Conservation (phyloP, 2,888 invertebrate species). For the Drosophila tripunctata region DNA sequence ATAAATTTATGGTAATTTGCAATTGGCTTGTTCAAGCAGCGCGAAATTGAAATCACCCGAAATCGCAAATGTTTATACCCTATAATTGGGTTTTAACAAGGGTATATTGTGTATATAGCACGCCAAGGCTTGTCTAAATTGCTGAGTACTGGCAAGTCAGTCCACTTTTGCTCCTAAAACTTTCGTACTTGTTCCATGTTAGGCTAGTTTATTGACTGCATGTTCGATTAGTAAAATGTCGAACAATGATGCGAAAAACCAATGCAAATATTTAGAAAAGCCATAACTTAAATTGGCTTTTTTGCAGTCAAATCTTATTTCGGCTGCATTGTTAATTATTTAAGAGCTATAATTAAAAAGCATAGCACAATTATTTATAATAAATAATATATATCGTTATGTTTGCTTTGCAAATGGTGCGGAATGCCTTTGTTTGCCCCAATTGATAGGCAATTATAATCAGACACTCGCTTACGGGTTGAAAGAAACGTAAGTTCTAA, state of each 20-base stretch:
- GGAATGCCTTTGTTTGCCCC: background rate
- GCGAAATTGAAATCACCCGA: constrained; percentile 39
- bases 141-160: background rate
- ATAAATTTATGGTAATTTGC: constrained; percentile 53
- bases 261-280: constrained; percentile 27
- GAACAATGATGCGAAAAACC: constrained; percentile 36
- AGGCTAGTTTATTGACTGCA: background rate
- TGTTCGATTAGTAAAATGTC: constrained; percentile 10
- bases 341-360: constrained; percentile 1
- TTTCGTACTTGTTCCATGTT: background rate
- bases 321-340: constrained; percentile 9
- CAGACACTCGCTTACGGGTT: too few relatives aligned
- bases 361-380: too few relatives aligned
- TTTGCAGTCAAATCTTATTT: background rate
- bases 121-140: background rate
- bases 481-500: too few relatives aligned
- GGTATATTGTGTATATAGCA: background rate
- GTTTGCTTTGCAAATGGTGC: constrained; percentile 11
- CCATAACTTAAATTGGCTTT: constrained; percentile 14
- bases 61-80: constrained; percentile 7
- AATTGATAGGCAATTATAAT: background rate
- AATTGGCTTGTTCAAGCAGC: constrained; percentile 39
- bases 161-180: background rate
- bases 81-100: background rate
- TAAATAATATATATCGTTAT: constrained; percentile 1